Evolutionary conservation across 2,113 vertebrate genomes (phyloP), one percentile per base, ranked within the genome.

Genomic region (Callipepla californica): DNA sequence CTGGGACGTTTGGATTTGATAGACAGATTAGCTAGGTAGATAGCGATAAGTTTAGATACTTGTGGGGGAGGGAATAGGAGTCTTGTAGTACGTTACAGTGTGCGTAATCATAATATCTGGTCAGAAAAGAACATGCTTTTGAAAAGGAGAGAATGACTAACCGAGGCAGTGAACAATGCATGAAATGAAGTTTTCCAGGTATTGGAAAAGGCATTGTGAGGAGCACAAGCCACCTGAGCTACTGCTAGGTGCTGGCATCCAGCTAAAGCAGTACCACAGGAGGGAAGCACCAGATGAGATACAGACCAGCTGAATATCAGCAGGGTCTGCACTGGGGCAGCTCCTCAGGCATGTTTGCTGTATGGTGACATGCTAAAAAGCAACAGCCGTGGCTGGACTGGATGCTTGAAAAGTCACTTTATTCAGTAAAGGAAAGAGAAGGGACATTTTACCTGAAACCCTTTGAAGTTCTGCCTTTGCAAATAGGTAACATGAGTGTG

Each of bases 61-160:
- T 89, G 67, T 80, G 89, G 89, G 94, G 89, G 93, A 88, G 59
- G 73, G 47, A 91, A 76, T 92, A 83, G 58, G 83, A 84, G 69
- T 73, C n/a, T 95, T 90, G 30, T 63, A 74, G 13, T 40, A 48
- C 2, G 0, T 66, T 81, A 18, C 34, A 80, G 58, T 38, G 82
- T 80, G 32, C 2, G 3, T 36, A 89, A 77, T 63, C 4, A 1
- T 65, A 75, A 50, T 61, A 83, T 51, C 80, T 85, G 66, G 74
- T 38, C 32, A 62, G 75, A 72, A 84, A 34, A 34, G 73, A 81
- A 30, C 1, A 11, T 34, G 38, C 5, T 2, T 59, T 36, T 69
- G 70, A 45, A 40, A 63, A 87, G 42, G 44, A 44, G 6, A 73
- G 45, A 13, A 19, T 58, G 82, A 68, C 69, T 91, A 55, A 88